A percentile compares a stretch with the other conserved stretches of the same genome.
phyloP scores from a whole-genome alignment of 2,797 vertebrate genomes.

The Carapus acus region DNA sequence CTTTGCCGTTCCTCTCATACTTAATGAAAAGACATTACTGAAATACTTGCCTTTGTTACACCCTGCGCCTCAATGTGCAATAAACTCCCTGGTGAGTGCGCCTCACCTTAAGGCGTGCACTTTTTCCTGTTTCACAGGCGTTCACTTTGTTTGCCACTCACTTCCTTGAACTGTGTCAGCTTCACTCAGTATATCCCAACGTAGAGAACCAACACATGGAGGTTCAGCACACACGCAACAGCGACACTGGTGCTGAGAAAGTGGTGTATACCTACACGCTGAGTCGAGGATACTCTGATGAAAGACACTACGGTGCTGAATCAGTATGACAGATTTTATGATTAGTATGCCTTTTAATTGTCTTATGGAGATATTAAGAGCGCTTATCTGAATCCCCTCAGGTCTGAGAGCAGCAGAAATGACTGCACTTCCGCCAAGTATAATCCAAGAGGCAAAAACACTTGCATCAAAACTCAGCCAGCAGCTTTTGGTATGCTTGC shows the following conservation, averaged over 20 bases:
- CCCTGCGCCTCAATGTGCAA: too few relatives aligned
- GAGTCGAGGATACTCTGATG: constrained; percentile 83
- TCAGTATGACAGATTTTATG: not conserved
- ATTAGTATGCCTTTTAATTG: constrained; percentile 3
- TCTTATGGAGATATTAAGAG: not conserved
- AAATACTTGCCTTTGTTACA: too few relatives aligned
- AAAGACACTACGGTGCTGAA: constrained; percentile 86
- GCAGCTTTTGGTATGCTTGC: constrained; percentile 79
- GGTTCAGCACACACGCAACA: constrained; percentile 81
- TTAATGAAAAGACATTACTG: constrained; percentile 17
- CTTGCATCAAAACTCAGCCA: constrained; percentile 76
- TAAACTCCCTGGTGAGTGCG: constrained; percentile 1
- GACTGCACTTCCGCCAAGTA: constrained; percentile 78
- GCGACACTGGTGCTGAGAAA: constrained; percentile 71
- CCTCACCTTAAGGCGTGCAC: constrained; percentile 23
- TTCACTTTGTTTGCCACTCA: constrained; percentile 96
- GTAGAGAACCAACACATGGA: constrained; percentile 94
- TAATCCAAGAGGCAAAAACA: constrained; percentile 83
- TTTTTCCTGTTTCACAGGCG: constrained; percentile 67
- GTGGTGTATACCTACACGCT: constrained; percentile 86
- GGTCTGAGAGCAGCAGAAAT: constrained; percentile 90
- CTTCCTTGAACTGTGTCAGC: constrained; percentile 90
- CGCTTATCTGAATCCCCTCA: constrained; percentile 54
- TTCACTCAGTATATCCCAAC: constrained; percentile 87
- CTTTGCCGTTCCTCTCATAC: too few relatives aligned